Evolutionary conservation across 2,888 invertebrate species (phyloP).

Genomic region (Orchesella flavescens): DNA sequence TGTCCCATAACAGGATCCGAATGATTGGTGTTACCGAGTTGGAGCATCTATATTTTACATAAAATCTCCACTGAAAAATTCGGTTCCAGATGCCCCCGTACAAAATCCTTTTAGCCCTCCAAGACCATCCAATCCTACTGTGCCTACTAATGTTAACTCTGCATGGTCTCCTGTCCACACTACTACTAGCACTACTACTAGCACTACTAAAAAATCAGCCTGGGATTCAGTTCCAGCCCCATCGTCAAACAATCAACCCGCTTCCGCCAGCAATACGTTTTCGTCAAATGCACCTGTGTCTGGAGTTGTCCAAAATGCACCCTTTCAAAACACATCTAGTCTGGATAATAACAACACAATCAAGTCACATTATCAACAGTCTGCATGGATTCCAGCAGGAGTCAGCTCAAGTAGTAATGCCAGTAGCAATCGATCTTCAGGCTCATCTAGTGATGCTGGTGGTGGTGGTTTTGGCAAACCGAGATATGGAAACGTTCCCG

Average conservation of each 20-base stretch:
- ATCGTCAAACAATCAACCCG: neutral
- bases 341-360: conserved; percentile 53
- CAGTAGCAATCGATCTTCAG: conserved; percentile 47
- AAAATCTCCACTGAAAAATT: conserved; percentile 68
- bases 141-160: conserved; percentile 16
- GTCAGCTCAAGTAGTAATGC: conserved; percentile 53
- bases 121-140: conserved; percentile 50
- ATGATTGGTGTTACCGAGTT: conserved; percentile 70
- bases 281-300: neutral
- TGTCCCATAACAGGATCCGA: conserved; percentile 59
- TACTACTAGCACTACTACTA: neutral
- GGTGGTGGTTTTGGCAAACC: neutral
- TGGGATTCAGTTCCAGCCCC: conserved; percentile 24
- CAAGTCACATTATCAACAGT: conserved; percentile 47
- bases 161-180: conserved; percentile 19
- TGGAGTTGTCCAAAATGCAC: neutral
- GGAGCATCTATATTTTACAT: conserved; percentile 71
- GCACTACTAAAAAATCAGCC: neutral
- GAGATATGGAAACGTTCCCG: conserved; percentile 55
- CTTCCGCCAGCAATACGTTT: neutral
- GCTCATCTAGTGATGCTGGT: conserved; percentile 33
- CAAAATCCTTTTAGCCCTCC: conserved; percentile 71
- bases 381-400: conserved; percentile 41
- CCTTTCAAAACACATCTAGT: conserved; percentile 46
- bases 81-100: conserved; percentile 36